Conservation (phyloP, 2,888 invertebrate genomes). For the Brenthis daphne region DNA sequence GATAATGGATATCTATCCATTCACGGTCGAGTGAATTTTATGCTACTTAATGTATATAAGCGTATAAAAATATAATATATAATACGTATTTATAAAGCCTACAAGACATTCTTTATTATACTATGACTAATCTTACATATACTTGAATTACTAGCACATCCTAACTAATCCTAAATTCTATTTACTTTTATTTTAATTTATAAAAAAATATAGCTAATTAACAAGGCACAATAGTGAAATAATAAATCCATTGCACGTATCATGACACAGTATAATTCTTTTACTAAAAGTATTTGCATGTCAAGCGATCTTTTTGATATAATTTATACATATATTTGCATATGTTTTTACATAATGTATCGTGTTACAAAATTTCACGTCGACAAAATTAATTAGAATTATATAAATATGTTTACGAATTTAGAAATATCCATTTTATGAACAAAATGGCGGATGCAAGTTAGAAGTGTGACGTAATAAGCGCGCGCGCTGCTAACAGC, state of each 20-base stretch:
- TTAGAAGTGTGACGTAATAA: constrained; percentile 52
- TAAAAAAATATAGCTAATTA: too few species aligned
- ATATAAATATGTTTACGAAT: constrained; percentile 13
- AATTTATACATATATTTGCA: constrained; percentile 4
- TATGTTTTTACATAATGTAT: constrained; percentile 7
- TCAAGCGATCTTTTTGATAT: constrained; percentile 9
- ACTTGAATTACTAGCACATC: too few species aligned
- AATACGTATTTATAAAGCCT: constrained; percentile 17
- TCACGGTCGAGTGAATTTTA: constrained; percentile 52
- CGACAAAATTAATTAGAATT: constrained; percentile 19
- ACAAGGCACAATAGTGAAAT: too few species aligned
- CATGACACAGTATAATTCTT: neutral
- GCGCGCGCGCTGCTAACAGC: constrained; percentile 37
- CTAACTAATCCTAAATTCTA: too few species aligned
- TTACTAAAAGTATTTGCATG: constrained; percentile 4
- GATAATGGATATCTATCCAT: constrained; percentile 55
- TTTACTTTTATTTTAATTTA: too few species aligned
- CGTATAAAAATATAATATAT: neutral
- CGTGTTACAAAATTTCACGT: constrained; percentile 3
- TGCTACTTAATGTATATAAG: constrained; percentile 29
- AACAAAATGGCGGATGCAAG: constrained; percentile 69
- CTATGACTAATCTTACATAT: too few species aligned
- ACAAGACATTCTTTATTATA: neutral
- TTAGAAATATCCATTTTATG: constrained; percentile 53
- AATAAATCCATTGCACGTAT: neutral